Conservation (phyloP, 2,888 invertebrate genomes). For the Cantharis rustica region DNA sequence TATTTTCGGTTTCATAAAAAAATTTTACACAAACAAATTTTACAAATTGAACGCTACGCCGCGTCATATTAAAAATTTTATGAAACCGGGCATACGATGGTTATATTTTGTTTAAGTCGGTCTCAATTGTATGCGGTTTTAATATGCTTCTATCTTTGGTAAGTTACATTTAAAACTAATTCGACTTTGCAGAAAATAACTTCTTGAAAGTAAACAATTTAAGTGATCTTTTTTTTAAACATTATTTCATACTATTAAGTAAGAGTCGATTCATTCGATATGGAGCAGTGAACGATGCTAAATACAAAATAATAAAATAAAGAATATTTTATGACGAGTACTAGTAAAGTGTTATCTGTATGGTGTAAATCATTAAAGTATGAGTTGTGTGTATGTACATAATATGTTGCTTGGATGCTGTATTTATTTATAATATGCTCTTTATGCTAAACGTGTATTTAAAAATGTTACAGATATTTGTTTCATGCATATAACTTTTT, state of each 20-base stretch:
- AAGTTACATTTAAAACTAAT: neutral
- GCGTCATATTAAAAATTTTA: too few relatives aligned
- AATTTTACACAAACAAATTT: too few relatives aligned
- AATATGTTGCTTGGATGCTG: neutral
- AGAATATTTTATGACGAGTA: neutral
- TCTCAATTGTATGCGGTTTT: too few relatives aligned
- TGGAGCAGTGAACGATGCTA: neutral
- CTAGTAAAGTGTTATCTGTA: neutral
- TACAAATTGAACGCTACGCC: too few relatives aligned
- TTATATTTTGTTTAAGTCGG: too few relatives aligned
- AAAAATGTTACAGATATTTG: conserved; percentile 9
- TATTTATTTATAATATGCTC: neutral
- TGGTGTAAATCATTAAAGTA: neutral
- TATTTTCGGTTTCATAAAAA: too few relatives aligned
- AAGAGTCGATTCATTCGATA: neutral
- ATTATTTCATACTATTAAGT: too few relatives aligned
- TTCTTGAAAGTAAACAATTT: neutral
- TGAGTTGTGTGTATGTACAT: neutral
- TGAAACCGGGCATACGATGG: too few relatives aligned
- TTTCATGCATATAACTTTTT: conserved; percentile 49
- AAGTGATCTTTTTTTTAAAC: neutral
- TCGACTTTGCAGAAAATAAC: neutral
- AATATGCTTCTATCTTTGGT: neutral
- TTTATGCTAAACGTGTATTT: neutral
- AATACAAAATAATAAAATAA: neutral